These are phyloP conservation scores for Diogma glabrata DNA, from an alignment of 2,888 invertebrate species.

Conservation along the genomic window DNA sequence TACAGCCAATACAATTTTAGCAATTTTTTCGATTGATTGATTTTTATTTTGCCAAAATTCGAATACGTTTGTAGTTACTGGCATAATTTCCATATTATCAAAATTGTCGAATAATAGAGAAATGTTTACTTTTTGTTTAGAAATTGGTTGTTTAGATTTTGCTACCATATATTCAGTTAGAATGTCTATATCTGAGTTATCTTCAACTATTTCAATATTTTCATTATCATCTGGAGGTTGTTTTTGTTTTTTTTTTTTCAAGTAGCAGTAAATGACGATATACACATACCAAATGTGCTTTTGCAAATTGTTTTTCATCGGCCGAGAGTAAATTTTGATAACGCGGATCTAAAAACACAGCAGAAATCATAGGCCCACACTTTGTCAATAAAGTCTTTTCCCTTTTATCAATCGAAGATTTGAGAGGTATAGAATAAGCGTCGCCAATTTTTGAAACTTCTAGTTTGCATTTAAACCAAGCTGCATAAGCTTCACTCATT, in stretches of 20 bases:
- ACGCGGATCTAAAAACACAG: conserved; percentile 4
- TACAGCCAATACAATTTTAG: too few relatives aligned
- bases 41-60: too few relatives aligned
- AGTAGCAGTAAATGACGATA: conserved; percentile 3
- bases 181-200: too few relatives aligned
- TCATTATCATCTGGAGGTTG: too few relatives aligned
- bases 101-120: too few relatives aligned
- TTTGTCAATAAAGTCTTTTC: conserved; percentile 1
- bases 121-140: too few relatives aligned
- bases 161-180: too few relatives aligned
- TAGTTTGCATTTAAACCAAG: conserved; percentile 6
- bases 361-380: neutral
- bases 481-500: conserved; percentile 1
- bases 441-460: neutral
- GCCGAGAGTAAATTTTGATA: conserved; percentile 4
- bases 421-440: neutral
- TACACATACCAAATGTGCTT: conserved; percentile 2
- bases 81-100: too few relatives aligned
- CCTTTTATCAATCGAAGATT: neutral
- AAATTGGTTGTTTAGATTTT: too few relatives aligned
- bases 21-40: too few relatives aligned
- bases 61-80: too few relatives aligned
- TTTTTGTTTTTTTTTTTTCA: neutral
- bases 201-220: too few relatives aligned
- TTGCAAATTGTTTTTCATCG: conserved; percentile 5